Conservation (phyloP, 2,113 vertebrate genomes). For the Ranitomeya imitator region DNA sequence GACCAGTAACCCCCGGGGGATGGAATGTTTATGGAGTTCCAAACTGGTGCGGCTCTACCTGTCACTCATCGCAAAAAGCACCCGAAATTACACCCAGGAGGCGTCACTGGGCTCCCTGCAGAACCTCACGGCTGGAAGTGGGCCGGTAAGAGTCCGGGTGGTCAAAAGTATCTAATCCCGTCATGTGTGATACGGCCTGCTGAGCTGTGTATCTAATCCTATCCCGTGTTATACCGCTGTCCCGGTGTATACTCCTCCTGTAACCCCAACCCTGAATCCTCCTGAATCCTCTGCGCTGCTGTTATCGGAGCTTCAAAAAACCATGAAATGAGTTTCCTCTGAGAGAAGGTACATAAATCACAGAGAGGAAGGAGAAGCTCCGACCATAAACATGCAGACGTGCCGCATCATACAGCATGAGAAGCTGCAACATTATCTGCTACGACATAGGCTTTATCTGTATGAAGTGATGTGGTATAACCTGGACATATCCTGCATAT, state of each 20-base stretch:
- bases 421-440: no score
- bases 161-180: background rate
- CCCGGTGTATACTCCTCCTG: background rate
- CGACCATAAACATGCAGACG: no score
- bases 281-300: no score
- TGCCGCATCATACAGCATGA: no score
- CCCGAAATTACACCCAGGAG: slow-evolving; percentile 79
- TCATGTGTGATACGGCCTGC: background rate
- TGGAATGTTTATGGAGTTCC: slow-evolving; percentile 88
- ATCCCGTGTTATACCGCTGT: background rate
- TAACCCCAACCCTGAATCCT: no score
- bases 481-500: background rate
- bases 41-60: slow-evolving; percentile 89
- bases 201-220: background rate
- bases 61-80: slow-evolving; percentile 89
- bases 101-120: slow-evolving; percentile 89
- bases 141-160: slow-evolving; percentile 72
- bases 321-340: no score
- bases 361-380: no score
- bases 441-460: no score
- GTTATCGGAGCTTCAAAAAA: no score
- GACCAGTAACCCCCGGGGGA: slow-evolving; percentile 80
- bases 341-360: no score
- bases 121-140: slow-evolving; percentile 88
- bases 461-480: background rate